Percentiles rank a stretch among this genome's conserved stretches.
Evolutionary conservation across 1,140 invertebrate genomes (phyloP).

Genomic region (Sarcophaga peregrina): DNA sequence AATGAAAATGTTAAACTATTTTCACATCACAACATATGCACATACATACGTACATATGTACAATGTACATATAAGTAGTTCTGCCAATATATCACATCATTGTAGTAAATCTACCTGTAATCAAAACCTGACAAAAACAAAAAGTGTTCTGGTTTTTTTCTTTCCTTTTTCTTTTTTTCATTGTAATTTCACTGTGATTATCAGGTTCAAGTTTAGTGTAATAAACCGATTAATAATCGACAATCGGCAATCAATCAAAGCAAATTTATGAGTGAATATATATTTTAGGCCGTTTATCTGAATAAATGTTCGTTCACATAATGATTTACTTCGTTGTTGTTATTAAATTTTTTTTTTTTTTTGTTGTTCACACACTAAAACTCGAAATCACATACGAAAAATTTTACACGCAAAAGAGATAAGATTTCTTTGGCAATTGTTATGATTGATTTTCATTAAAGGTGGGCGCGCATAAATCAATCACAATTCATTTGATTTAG

Average conservation of each 20-base stretch:
- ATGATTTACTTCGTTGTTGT: not conserved
- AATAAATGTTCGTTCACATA: not conserved
- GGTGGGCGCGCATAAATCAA: conserved; percentile 32
- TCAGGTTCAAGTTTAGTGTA: not conserved
- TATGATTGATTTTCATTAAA: conserved; percentile 2
- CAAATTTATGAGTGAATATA: conserved; percentile 1
- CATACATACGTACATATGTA: not conserved
- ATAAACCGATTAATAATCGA: conserved; percentile 39
- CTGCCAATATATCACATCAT: not conserved
- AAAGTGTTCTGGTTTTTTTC: not conserved
- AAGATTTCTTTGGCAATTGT: conserved; percentile 25
- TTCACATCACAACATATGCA: not conserved
- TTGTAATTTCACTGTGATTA: conserved; percentile 17
- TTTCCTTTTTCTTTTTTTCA: no score
- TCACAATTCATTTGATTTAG: not conserved
- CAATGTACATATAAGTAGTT: no score
- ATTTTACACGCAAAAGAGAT: not conserved
- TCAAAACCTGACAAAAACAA: not conserved
- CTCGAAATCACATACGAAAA: conserved; percentile 11
- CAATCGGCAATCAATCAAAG: conserved; percentile 40
- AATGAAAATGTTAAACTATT: no score
- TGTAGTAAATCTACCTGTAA: not conserved
- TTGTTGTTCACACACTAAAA: not conserved
- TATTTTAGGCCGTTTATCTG: not conserved
- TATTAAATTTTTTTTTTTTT: not conserved